These are phyloP conservation scores for Dolichallabes microphthalmus DNA, from an alignment of 2,113 vertebrate species.

Conservation along the genomic window DNA sequence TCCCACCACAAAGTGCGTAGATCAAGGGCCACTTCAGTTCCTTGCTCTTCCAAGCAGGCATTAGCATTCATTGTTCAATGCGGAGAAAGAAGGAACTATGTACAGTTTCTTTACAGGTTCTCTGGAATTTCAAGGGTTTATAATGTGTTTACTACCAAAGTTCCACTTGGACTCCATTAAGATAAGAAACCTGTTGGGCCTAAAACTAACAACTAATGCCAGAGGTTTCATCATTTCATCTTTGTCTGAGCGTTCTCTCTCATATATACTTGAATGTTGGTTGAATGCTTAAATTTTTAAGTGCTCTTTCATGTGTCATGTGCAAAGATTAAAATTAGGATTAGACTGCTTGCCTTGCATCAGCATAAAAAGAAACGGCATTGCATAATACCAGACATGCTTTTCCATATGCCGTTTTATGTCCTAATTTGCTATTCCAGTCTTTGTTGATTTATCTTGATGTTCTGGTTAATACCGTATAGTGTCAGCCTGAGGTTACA, in stretches of 20 bases:
- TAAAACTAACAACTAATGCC: not conserved
- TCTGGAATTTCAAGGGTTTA: not conserved
- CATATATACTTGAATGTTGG: not conserved
- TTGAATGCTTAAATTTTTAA: not conserved
- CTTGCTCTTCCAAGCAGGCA: not conserved
- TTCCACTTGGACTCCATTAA: not conserved
- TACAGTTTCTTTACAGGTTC: not conserved
- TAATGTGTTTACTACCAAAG: not conserved
- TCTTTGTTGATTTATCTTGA: not conserved
- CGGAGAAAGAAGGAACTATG: not conserved
- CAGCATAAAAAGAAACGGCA: not conserved
- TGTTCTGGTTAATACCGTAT: not conserved
- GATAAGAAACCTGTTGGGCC: not conserved
- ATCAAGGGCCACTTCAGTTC: constrained; percentile 3
- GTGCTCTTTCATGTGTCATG: not conserved
- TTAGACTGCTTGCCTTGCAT: not conserved
- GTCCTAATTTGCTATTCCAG: not conserved
- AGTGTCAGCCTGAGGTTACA: not conserved
- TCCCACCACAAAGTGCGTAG: not conserved
- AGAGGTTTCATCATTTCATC: not conserved
- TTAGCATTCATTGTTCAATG: not conserved
- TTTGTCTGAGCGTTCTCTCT: not conserved
- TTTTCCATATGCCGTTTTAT: not conserved
- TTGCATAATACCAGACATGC: not conserved
- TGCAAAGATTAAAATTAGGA: not conserved